A percentile compares a stretch with the other conserved stretches of the same genome.
Evolutionary conservation across 92 coral and sea anemone genomes (phyloP).

Genomic region (Phenganax subtilis): DNA sequence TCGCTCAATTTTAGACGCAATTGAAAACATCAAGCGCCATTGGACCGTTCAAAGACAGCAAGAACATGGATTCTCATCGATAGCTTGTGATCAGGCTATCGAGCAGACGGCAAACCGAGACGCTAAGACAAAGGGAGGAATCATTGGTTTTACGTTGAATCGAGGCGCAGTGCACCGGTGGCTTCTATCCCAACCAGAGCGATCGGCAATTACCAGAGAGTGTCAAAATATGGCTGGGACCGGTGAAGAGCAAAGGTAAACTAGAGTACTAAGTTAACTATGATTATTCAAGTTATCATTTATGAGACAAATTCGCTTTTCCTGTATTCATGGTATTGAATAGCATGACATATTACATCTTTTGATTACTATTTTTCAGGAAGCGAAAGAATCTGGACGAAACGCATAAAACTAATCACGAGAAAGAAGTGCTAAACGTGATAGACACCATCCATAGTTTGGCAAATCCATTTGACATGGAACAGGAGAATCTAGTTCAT

Average conservation of each 20-base stretch:
- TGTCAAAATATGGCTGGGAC: conserved; percentile 25
- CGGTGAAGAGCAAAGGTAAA: conserved; percentile 20
- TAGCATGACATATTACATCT: too few species aligned
- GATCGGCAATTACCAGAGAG: conserved; percentile 8
- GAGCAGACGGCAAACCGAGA: conserved; percentile 18
- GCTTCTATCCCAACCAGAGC: conserved; percentile 10
- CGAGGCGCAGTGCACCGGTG: conserved; percentile 19
- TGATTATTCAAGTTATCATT: neutral
- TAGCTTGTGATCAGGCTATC: conserved; percentile 21
- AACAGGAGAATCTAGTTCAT: conserved; percentile 10
- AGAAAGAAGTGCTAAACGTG: conserved; percentile 7
- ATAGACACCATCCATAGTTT: conserved; percentile 1
- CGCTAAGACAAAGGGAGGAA: conserved; percentile 24
- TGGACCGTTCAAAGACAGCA: conserved; percentile 21
- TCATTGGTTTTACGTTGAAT: conserved; percentile 7
- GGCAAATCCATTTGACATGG: conserved; percentile 12
- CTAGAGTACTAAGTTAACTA: too few species aligned
- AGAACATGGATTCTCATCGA: conserved; percentile 10
- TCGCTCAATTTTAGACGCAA: neutral
- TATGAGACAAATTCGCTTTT: too few species aligned
- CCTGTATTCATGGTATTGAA: neutral
- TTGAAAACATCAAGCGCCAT: conserved; percentile 8
- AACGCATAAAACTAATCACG: neutral
- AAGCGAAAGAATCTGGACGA: conserved; percentile 6
- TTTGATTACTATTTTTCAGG: neutral